Conservation (phyloP, 2,888 invertebrate species). For the Celastrina argiolus region DNA sequence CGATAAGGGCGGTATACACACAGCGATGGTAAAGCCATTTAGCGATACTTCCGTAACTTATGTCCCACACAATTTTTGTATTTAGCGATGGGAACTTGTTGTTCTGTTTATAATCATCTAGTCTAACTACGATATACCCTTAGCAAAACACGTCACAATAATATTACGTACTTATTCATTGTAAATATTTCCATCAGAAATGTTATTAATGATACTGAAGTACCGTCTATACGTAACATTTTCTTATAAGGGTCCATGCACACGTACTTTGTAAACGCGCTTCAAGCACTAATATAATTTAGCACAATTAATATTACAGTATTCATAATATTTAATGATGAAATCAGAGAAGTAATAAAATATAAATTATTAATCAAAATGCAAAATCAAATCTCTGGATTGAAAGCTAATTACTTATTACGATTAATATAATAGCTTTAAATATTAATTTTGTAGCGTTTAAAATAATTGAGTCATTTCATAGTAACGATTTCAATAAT, state of each 20-base stretch:
- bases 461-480: not conserved
- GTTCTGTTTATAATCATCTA: no score
- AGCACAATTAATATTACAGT: not conserved
- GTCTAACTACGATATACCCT: no score
- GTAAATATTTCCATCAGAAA: not conserved
- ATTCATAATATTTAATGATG: conserved; percentile 3
- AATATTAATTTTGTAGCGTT: not conserved
- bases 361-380: not conserved
- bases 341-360: not conserved
- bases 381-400: not conserved
- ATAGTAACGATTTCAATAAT: not conserved
- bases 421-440: not conserved
- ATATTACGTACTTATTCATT: not conserved
- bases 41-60: no score
- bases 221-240: not conserved
- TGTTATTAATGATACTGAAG: not conserved
- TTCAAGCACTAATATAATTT: not conserved
- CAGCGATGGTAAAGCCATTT: no score
- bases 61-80: no score
- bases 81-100: no score
- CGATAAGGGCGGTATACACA: no score
- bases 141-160: no score
- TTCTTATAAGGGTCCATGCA: conserved; percentile 13
- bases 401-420: not conserved
- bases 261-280: conserved; percentile 1